Base-by-base conservation (phyloP, 2,113 vertebrate genomes). In the Osmerus eperlanus region DNA sequence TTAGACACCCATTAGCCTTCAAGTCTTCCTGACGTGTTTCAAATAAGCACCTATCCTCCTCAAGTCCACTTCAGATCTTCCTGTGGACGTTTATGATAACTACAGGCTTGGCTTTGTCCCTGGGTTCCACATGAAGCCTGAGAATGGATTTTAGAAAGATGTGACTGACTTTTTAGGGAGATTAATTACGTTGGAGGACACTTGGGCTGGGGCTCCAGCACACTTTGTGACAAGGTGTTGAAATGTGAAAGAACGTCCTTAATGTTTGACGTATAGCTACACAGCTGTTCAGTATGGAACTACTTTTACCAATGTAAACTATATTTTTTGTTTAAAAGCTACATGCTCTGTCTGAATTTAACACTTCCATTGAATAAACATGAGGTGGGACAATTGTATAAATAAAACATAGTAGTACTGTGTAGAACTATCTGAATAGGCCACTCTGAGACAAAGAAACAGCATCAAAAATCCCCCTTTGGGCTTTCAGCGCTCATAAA, bases 1-100 rank as follows among this genome's bases (percentile, higher is more conserved):
- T 82, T 68, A 86, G 82, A 80, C 64, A 83, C 80, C 79, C 77
- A 87, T 84, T 82, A 68, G 77, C 77, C 68, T 18, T 47, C 41
- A 47, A 73, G 16, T 51, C 28, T 68, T 75, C 66, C 74, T 65
- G 74, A 75, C 60, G 21, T 63, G 67, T 78, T 72, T 77, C 78
- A 82, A 78, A 79, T 62, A 61, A 75, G 77, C 4, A 52, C 1
- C 15, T 60, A 69, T 60, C 68, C 66, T 55, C 66, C 65, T 75
- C 14, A 55, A 4, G 54, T n/a, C 54, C 14, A 55, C 54, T 55
- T 14, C 11, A 55, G 14, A 55, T 14, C 13, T 54, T 18, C 16
- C 53, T 1, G 12, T 54, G 53, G 53, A 54, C 13, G 53, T 36
- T 36, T 7, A 4, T 6, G 32, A 36, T 36, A 36, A 36, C 32